Evolutionary conservation across 30 jellyfish, hydroid and myxozoan species (phyloP).

Genomic region (Aurelia coerulea): DNA sequence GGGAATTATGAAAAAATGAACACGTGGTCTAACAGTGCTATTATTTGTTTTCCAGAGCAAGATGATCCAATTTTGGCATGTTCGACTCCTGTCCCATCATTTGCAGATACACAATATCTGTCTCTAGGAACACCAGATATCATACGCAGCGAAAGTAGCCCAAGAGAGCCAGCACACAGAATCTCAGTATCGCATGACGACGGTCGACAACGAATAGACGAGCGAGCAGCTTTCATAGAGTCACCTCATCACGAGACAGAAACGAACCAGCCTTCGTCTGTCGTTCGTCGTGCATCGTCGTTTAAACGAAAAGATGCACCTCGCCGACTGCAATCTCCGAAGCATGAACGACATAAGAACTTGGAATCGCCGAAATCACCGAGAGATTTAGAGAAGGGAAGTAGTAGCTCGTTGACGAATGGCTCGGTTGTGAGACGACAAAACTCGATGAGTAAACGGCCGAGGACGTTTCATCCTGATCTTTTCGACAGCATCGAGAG

Average conservation of each 20-base stretch:
- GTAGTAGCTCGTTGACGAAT: not conserved
- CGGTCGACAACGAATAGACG: constrained; percentile 11
- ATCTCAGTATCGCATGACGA: constrained; percentile 19
- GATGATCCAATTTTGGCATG: constrained; percentile 55
- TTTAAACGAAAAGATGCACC: constrained; percentile 47
- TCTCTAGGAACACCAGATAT: constrained; percentile 69
- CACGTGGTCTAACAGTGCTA: not conserved
- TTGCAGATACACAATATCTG: constrained; percentile 61
- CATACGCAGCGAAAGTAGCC: constrained; percentile 2
- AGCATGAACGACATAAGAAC: constrained; percentile 20
- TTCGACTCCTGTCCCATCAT: constrained; percentile 54
- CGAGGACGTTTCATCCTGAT: constrained; percentile 67
- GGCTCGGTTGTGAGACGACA: constrained; percentile 58
- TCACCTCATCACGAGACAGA: constrained; percentile 38
- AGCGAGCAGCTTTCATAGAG: constrained; percentile 40
- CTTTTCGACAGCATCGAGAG: constrained; percentile 32
- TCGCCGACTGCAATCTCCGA: constrained; percentile 30
- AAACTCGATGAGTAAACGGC: constrained; percentile 43
- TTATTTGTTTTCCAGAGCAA: constrained; percentile 8
- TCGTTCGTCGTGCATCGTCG: constrained; percentile 51
- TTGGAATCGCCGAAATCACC: constrained; percentile 32
- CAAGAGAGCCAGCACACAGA: not conserved
- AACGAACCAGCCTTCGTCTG: constrained; percentile 4
- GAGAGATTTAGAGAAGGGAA: not conserved
- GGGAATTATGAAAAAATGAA: too few species aligned